Evolutionary conservation across 2,888 invertebrate genomes (phyloP), one percentile per base, ranked within the genome.

Genomic region (Linnaemya tessellans): DNA sequence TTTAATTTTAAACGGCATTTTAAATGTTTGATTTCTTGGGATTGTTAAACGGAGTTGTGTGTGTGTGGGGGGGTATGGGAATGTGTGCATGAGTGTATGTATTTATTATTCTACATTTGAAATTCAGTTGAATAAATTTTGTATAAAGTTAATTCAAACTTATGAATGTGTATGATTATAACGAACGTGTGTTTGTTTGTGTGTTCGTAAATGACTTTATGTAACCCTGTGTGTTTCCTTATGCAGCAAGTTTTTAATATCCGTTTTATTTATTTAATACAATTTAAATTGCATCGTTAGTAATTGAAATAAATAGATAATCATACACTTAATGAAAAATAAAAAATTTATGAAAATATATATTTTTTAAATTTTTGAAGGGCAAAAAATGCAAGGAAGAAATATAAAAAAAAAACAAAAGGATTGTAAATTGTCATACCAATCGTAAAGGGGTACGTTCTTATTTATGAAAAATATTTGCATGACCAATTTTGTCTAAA

Each of bases 251-350:
- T 30, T 25, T 64, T 71, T 35, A 7, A 9, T 43, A 54, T 74
- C 43, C 22, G 13, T 71, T 77, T 71, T 46, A 38, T 30, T n/a
- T 56, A 73, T 78, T 78, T 67, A 68, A 49, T 73, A 79, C 74
- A 70, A 79, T 82, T 74, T 46, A 81, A 84, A 38, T 71, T 67
- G 22, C 64, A 79, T 85, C 65, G 70, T 49, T 64, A 74, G 35
- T 46, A 78, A 81, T 85, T 81, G 75, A 79, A 68, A 81, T 79
- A 70, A 79, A 75, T 30, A 82, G 51, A 75, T 68, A 81, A 84
- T 79, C 64, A 79, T 64, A 70, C 18, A 41, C 43, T 22, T 25
- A 30, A 71, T 35, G 15, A 30, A 30, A 51, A n/a, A 15, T 22
- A 30, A 15, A 25, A 51, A 51, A 20, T 51, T 18, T 9, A 51